phyloP scores from a whole-genome alignment of 2,888 invertebrate genomes.

The Podotricha telesiphe region DNA sequence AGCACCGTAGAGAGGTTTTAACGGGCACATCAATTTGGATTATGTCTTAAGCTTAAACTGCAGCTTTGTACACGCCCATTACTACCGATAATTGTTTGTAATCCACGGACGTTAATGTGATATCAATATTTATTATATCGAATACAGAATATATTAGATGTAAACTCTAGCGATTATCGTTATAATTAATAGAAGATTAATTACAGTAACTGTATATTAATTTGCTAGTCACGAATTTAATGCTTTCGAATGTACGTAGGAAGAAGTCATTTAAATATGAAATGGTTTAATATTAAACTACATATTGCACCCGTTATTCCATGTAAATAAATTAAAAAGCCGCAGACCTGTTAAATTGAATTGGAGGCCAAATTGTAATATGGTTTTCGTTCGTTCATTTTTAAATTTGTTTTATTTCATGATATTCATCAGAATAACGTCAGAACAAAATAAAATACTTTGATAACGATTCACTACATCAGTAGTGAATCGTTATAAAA shows the following conservation, averaged over 20 bases:
- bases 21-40: constrained; percentile 73
- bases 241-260: neutral
- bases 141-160: constrained; percentile 56
- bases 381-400: constrained; percentile 23
- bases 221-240: constrained; percentile 1
- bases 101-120: constrained; percentile 63
- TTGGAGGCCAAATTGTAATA: constrained; percentile 26
- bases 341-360: constrained; percentile 28
- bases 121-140: constrained; percentile 58
- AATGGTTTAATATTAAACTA: constrained; percentile 16
- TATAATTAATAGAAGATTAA: constrained; percentile 20
- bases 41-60: constrained; percentile 44
- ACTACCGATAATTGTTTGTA: constrained; percentile 67
- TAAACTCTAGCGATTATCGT: constrained; percentile 50
- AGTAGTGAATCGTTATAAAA: neutral
- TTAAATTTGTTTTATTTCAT: constrained; percentile 5
- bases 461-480: too few relatives aligned
- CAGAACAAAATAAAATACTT: too few relatives aligned
- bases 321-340: constrained; percentile 27
- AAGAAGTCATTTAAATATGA: constrained; percentile 10
- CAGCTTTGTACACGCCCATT: constrained; percentile 52
- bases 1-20: constrained; percentile 65
- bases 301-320: constrained; percentile 16
- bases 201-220: neutral
- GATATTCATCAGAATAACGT: too few relatives aligned